Evolutionary conservation across 64 coral and sea anemone genomes (phyloP), one percentile per base, ranked within the genome.

Genomic region (Cladopsammia gracilis): DNA sequence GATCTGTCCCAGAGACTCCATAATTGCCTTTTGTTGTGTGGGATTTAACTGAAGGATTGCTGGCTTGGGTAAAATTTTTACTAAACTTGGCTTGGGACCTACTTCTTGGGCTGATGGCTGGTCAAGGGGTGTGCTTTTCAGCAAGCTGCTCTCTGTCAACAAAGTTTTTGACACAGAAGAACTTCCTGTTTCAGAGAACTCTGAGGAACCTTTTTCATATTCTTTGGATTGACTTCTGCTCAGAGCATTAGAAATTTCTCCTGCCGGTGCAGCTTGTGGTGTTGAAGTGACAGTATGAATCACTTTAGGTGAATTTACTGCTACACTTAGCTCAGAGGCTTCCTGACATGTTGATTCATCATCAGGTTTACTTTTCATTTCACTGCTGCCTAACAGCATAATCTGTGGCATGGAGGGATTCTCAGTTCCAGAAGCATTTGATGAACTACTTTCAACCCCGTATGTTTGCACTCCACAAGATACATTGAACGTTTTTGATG

Each of bases 51-150:
- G 80, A 24, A 84, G 44, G 22, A 84, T 83, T 19, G 58, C 20
- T 50, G 80, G 80, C 45, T 84, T 84, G 26, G 80, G 80, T 50
- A 84, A 64, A 68, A 84, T 84, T 45, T 84, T 84, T 26, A 84
- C 58, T 20, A 84, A 66, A 68, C 43, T 68, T 23, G 61, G 19
- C 6, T 67, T 84, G 44, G 18, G 16, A 44, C 20, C 80, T 66
- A 20, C 80, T 49, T 84, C 80, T 62, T 68, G 80, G 9, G 25
- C 14, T 65, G 62, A 2, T 67, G 62, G 45, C 45, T 66, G 16
- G 18, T 67, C 44, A 24, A 23, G 2, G 44, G 61, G 19, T 67
- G 62, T 18, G 43, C 19, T 50, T 69, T 84, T 64, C 45, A 10
- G 7, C 49, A 15, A 50, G 19, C 26, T 9, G 44, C 18, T 62